A percentile compares a stretch with the other conserved stretches of the same genome.
phyloP scores from a whole-genome alignment of 2,888 invertebrate genomes.

The Azorinus chamasolen region DNA sequence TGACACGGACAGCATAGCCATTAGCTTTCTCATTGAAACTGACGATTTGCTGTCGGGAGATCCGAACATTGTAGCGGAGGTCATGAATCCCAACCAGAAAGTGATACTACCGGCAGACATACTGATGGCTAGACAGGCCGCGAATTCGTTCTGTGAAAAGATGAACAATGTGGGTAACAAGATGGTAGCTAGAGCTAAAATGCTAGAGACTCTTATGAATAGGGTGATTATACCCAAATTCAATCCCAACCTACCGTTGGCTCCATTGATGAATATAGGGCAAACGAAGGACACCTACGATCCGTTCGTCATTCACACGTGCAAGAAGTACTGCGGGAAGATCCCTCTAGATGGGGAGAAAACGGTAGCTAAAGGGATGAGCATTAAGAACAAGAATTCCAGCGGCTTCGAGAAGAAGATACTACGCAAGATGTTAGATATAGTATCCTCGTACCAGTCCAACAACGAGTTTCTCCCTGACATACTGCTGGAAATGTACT shows the following conservation, averaged over 20 bases:
- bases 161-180: neutral
- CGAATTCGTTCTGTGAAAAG: neutral
- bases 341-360: too few species aligned
- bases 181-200: neutral
- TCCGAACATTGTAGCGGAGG: neutral
- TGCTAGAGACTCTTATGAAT: neutral
- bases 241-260: neutral
- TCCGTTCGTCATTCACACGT: too few species aligned
- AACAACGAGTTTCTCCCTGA: too few species aligned
- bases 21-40: neutral
- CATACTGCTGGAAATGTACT: too few species aligned
- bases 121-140: neutral
- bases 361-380: too few species aligned
- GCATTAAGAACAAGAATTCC: too few species aligned
- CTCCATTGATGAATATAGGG: too few species aligned
- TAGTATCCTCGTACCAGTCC: too few species aligned
- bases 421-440: too few species aligned
- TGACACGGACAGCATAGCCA: slow-evolving; percentile 2
- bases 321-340: too few species aligned
- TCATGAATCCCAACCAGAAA: neutral
- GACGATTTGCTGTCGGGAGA: neutral
- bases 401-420: too few species aligned
- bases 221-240: neutral
- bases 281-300: too few species aligned
- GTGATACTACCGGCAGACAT: neutral